A percentile compares a stretch with the other conserved stretches of the same genome.
Conservation (phyloP, 2,113 vertebrate species). For the Meleagris gallopavo region DNA sequence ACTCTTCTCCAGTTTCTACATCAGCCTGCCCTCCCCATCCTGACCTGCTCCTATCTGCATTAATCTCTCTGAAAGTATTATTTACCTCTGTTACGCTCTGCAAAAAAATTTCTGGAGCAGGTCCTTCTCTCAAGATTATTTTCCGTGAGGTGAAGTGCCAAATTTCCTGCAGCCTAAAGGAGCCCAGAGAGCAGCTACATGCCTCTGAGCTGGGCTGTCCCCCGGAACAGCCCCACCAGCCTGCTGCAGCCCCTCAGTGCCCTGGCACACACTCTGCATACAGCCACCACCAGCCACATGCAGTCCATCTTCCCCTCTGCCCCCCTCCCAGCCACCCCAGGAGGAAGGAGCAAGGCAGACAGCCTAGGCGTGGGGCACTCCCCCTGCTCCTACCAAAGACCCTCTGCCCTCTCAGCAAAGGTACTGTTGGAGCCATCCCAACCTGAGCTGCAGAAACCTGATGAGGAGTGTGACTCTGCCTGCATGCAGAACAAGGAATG, state of each 20-base stretch:
- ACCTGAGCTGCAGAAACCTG: neutral
- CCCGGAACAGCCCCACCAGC: neutral
- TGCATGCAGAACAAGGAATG: slow-evolving; percentile 27
- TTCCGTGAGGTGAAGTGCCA: neutral
- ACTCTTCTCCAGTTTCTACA: neutral
- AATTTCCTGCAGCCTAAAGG: neutral
- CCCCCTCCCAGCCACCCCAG: neutral
- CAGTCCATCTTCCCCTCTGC: neutral
- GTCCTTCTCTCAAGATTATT: neutral
- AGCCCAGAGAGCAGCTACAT: neutral
- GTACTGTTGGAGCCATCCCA: neutral
- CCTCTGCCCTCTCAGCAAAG: neutral
- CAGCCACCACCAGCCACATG: neutral
- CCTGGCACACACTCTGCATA: neutral
- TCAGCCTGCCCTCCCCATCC: neutral
- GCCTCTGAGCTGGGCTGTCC: accelerated
- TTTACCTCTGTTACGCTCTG: neutral
- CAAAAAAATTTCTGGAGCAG: neutral
- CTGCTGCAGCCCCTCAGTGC: neutral
- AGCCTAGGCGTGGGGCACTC: neutral
- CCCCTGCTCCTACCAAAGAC: neutral
- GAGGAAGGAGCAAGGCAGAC: neutral
- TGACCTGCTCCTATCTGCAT: neutral
- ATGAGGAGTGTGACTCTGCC: neutral
- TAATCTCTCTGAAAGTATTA: neutral